These are phyloP conservation scores for Ceratothoa steindachneri DNA, from an alignment of 2,888 invertebrate genomes.

Conservation along the genomic window DNA sequence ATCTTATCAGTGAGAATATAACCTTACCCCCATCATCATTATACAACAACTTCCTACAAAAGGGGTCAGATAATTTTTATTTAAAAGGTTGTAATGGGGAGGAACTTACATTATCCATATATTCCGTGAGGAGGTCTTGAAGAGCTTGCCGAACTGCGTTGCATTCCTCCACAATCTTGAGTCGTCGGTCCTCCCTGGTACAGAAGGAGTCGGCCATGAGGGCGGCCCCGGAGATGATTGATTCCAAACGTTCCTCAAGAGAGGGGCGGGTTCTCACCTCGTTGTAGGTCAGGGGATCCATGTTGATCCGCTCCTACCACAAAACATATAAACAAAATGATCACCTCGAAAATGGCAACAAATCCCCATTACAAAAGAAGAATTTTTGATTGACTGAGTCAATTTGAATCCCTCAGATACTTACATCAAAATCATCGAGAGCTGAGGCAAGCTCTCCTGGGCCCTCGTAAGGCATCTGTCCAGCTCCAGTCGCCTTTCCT, in stretches of 20 bases:
- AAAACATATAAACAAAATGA: no score
- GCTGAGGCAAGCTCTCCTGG: slow-evolving; percentile 94
- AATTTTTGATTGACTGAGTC: no score
- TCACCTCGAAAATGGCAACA: no score
- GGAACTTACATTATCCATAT: slow-evolving; percentile 95
- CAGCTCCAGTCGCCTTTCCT: slow-evolving; percentile 66
- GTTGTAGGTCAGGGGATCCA: slow-evolving; percentile 91
- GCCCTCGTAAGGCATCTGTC: slow-evolving; percentile 69
- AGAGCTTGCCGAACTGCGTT: slow-evolving; percentile 96
- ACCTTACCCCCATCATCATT: no score
- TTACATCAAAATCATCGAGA: slow-evolving; percentile 90
- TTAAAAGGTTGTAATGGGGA: no score
- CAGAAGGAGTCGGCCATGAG: slow-evolving; percentile 96
- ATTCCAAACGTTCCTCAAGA: slow-evolving; percentile 89
- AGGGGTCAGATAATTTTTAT: no score
- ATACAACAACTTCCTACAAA: no score
- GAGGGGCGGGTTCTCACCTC: slow-evolving; percentile 88
- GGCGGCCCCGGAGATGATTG: slow-evolving; percentile 95
- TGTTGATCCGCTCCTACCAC: slow-evolving; percentile 85
- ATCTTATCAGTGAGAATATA: no score
- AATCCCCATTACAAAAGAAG: no score
- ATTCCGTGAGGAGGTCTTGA: slow-evolving; percentile 92
- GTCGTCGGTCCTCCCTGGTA: slow-evolving; percentile 90
- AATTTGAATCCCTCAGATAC: no score
- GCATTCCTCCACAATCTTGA: slow-evolving; percentile 94